These are phyloP conservation scores for Miichthys miiuy DNA, from an alignment of 2,797 vertebrate species.

Conservation along the genomic window DNA sequence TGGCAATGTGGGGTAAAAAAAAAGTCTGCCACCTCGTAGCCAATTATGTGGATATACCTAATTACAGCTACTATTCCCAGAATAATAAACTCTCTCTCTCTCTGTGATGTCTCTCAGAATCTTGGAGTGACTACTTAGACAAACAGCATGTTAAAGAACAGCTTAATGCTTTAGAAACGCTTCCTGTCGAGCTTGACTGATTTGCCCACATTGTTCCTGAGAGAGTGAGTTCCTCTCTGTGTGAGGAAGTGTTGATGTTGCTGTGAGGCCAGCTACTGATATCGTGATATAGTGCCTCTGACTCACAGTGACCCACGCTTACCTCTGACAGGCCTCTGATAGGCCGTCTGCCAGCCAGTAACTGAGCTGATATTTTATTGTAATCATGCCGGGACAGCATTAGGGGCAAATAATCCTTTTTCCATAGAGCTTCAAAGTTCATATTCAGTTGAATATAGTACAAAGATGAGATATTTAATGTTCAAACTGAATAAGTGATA, in stretches of 20 bases:
- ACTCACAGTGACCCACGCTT: neutral
- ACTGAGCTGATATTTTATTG: too few species aligned
- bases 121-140: conserved; percentile 23
- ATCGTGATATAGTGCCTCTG: neutral
- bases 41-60: conserved; percentile 47
- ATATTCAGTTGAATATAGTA: too few species aligned
- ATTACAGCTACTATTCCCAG: conserved; percentile 43
- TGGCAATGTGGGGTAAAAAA: conserved; percentile 1
- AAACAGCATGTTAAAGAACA: conserved; percentile 32
- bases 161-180: conserved; percentile 26
- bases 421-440: too few species aligned
- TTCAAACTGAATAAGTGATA: too few species aligned
- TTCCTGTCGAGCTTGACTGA: conserved; percentile 43
- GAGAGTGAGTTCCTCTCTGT: conserved; percentile 35
- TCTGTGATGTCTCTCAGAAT: conserved; percentile 3
- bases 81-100: conserved; percentile 27
- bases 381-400: too few species aligned
- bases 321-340: conserved; percentile 8
- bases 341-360: neutral
- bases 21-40: conserved; percentile 26
- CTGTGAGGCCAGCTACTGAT: conserved; percentile 13
- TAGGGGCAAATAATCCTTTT: too few species aligned
- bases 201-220: conserved; percentile 50
- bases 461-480: too few species aligned
- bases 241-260: conserved; percentile 31